Conservation (phyloP, 2,797 vertebrate genomes). For the Xenopus petersii region DNA sequence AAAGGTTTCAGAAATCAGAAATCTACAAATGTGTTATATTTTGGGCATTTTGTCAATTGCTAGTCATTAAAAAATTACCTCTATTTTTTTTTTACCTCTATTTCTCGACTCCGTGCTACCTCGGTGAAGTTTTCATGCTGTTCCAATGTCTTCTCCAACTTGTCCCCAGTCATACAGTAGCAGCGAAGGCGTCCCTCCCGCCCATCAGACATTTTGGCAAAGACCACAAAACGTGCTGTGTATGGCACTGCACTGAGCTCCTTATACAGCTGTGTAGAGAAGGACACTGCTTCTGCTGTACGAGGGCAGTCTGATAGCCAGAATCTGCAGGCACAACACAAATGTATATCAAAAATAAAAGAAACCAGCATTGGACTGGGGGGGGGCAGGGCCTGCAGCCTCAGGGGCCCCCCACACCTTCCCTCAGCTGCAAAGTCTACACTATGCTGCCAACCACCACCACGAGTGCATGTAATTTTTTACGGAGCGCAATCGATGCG, state of each 20-base stretch:
- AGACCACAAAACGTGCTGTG: constrained; percentile 97
- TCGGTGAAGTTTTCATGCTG: constrained; percentile 95
- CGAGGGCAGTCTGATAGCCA: constrained; percentile 94
- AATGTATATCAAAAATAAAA: not conserved
- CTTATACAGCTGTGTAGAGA: constrained; percentile 86
- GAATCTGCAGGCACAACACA: constrained; percentile 68
- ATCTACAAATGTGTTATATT: no score
- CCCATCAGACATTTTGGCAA: constrained; percentile 92
- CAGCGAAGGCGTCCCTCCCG: constrained; percentile 90
- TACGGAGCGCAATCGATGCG: no score
- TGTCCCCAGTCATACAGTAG: constrained; percentile 98
- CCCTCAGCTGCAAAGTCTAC: no score
- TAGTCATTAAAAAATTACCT: no score
- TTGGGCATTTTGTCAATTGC: no score
- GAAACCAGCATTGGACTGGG: no score
- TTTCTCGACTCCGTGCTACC: constrained; percentile 94
- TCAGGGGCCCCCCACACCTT: no score
- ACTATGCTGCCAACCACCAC: no score
- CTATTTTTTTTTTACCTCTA: constrained; percentile 91
- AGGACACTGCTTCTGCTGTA: constrained; percentile 87
- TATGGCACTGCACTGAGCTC: constrained; percentile 92
- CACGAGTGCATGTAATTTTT: no score
- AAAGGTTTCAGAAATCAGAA: no score
- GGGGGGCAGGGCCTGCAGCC: no score
- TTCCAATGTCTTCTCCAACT: constrained; percentile 95